Evolutionary conservation across 2,113 vertebrate species (phyloP).

Genomic region (Hippocampus mohnikei): DNA sequence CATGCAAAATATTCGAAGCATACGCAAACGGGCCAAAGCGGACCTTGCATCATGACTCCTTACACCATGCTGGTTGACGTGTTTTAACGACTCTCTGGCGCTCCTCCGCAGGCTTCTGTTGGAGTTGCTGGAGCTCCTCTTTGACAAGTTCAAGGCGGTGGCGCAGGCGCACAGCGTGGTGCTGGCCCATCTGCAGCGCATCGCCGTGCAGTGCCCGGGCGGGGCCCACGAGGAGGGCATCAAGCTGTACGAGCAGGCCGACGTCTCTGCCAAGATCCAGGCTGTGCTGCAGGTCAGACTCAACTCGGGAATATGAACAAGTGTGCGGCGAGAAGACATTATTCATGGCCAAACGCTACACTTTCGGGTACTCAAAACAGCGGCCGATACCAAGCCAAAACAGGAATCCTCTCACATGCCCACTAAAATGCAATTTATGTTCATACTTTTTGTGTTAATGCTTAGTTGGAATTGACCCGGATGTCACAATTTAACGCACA

Average conservation of each 20-base stretch:
- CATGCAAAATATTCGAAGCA: not conserved
- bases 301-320: not conserved
- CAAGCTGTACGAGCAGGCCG: conserved; percentile 96
- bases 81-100: conserved; percentile 26
- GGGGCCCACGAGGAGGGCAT: conserved; percentile 81
- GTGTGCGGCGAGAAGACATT: not conserved
- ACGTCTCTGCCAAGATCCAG: conserved; percentile 97
- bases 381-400: too few relatives aligned
- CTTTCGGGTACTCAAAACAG: too few relatives aligned
- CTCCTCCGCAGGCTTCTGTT: conserved; percentile 81
- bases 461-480: too few relatives aligned
- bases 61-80: not conserved
- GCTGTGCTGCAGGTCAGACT: conserved; percentile 88
- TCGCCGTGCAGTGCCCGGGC: conserved; percentile 70
- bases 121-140: conserved; percentile 90
- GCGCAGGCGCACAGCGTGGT: conserved; percentile 87
- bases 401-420: too few relatives aligned
- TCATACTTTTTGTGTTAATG: too few relatives aligned
- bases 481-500: too few relatives aligned
- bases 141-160: conserved; percentile 96
- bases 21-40: not conserved
- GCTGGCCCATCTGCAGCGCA: conserved; percentile 84
- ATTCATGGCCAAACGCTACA: not conserved
- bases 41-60: not conserved
- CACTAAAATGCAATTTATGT: too few relatives aligned